phyloP scores from a whole-genome alignment of 2,888 invertebrate species.

The Urechis unicinctus region DNA sequence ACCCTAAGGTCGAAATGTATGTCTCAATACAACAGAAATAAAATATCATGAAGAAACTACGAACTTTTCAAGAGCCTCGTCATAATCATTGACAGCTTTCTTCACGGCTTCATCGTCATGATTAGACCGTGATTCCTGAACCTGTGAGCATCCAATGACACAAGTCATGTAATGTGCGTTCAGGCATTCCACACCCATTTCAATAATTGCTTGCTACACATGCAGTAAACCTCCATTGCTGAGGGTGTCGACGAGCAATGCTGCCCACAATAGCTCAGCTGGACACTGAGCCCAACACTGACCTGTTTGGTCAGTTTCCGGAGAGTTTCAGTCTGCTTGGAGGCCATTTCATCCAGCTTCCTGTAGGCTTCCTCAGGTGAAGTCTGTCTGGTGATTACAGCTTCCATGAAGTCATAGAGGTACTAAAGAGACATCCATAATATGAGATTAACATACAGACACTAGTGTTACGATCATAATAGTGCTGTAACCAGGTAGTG shows the following conservation, averaged over 20 bases:
- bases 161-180: no score
- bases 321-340: slow-evolving; percentile 80
- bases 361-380: slow-evolving; percentile 86
- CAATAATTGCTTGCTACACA: no score
- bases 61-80: slow-evolving; percentile 72
- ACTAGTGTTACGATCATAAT: not conserved
- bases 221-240: no score
- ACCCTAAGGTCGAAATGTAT: no score
- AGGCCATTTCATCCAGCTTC: slow-evolving; percentile 89
- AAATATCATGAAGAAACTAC: not conserved
- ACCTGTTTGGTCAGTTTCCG: slow-evolving; percentile 85
- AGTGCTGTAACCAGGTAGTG: not conserved
- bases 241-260: no score
- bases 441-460: not conserved
- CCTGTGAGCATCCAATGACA: no score
- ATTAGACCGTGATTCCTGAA: slow-evolving; percentile 83
- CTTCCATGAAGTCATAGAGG: slow-evolving; percentile 90
- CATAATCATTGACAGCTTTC: slow-evolving; percentile 83
- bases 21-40: no score
- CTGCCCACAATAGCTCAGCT: not conserved
- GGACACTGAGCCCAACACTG: not conserved
- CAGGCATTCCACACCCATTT: no score
- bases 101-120: slow-evolving; percentile 84
- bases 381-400: slow-evolving; percentile 92
- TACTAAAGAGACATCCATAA: slow-evolving; percentile 59